Conservation (phyloP, 2,888 invertebrate genomes). For the Stictocephala bisonia region DNA sequence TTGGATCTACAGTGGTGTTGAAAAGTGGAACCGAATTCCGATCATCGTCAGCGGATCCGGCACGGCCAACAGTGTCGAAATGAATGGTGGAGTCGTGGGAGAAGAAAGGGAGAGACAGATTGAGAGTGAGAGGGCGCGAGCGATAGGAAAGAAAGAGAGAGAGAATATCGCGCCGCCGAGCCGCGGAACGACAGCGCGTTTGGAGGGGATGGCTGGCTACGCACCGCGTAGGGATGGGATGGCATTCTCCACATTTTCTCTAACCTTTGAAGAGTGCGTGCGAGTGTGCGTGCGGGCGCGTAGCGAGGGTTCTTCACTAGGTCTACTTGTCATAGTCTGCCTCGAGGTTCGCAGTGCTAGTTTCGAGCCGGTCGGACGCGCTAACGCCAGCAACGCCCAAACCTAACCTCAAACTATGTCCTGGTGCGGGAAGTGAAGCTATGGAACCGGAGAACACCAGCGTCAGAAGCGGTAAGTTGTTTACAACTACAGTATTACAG, state of each 20-base stretch:
- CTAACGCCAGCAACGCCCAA: too few species aligned
- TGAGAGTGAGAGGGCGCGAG: not conserved
- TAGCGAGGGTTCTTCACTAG: slow-evolving; percentile 29
- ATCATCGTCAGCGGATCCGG: too few species aligned
- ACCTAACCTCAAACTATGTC: slow-evolving; percentile 7
- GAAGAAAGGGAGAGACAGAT: slow-evolving; percentile 13
- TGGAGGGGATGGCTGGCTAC: slow-evolving; percentile 1
- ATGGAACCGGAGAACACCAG: slow-evolving; percentile 15
- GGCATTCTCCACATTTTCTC: slow-evolving; percentile 46
- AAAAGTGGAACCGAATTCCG: too few species aligned
- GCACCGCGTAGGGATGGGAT: slow-evolving; percentile 21
- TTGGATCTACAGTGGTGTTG: too few species aligned
- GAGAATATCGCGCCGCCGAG: slow-evolving; percentile 8
- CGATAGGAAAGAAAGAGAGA: slow-evolving; percentile 16
- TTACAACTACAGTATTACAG: too few species aligned
- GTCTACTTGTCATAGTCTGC: slow-evolving; percentile 16
- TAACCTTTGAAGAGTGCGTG: slow-evolving; percentile 40
- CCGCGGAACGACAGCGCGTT: not conserved
- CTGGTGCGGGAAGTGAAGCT: not conserved
- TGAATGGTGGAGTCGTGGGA: slow-evolving; percentile 23
- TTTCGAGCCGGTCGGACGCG: too few species aligned
- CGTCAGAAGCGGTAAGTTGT: slow-evolving; percentile 26
- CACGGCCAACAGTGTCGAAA: slow-evolving; percentile 29
- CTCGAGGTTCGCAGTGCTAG: too few species aligned
- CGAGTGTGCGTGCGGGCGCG: slow-evolving; percentile 28